A percentile compares a stretch with the other conserved stretches of the same genome.
Conservation (phyloP, 2,888 invertebrate species). For the Nycteola revayana region DNA sequence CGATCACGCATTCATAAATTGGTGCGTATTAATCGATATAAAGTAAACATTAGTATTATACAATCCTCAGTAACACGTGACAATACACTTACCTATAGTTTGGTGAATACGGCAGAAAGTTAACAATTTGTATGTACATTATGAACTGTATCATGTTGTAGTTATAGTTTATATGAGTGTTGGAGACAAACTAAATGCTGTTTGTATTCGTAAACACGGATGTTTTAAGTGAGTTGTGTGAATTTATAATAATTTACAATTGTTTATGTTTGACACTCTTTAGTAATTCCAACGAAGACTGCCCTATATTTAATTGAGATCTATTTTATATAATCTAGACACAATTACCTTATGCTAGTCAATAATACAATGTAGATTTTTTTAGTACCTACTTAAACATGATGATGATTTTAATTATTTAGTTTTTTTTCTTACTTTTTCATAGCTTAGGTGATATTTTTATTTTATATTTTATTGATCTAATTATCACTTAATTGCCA, state of each 20-base stretch:
- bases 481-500: too few relatives aligned
- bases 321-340: slow-evolving; percentile 80
- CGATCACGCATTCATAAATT: slow-evolving; percentile 9
- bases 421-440: too few relatives aligned
- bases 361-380: slow-evolving; percentile 50
- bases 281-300: slow-evolving; percentile 80
- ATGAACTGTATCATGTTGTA: slow-evolving; percentile 54
- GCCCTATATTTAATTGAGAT: slow-evolving; percentile 80
- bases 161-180: slow-evolving; percentile 58
- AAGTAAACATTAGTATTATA: slow-evolving; percentile 57
- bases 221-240: slow-evolving; percentile 58
- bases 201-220: slow-evolving; percentile 54
- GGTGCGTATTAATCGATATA: slow-evolving; percentile 37
- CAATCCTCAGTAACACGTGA: slow-evolving; percentile 75
- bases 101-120: slow-evolving; percentile 80
- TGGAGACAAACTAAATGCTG: slow-evolving; percentile 49
- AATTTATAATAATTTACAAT: slow-evolving; percentile 65
- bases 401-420: too few relatives aligned
- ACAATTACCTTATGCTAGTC: slow-evolving; percentile 73
- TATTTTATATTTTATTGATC: too few relatives aligned
- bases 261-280: slow-evolving; percentile 69
- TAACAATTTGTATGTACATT: slow-evolving; percentile 59
- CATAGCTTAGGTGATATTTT: too few relatives aligned
- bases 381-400: slow-evolving; percentile 54
- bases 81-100: slow-evolving; percentile 79